These are phyloP conservation scores for Paramormyrops kingsleyae DNA, from an alignment of 2,113 vertebrate species.

Conservation along the genomic window DNA sequence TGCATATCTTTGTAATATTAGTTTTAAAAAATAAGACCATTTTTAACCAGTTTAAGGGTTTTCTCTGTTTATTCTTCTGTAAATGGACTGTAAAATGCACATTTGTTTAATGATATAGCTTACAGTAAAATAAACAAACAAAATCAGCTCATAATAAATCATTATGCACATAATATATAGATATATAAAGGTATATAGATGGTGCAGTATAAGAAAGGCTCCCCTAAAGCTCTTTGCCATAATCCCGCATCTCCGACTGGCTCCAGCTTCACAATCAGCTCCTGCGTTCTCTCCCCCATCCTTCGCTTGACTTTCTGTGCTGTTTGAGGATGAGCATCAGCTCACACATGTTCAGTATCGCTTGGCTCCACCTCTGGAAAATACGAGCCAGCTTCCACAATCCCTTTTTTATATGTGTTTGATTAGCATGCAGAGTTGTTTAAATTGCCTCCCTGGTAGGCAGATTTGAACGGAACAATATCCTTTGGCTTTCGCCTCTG, in stretches of 20 bases:
- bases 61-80: not conserved
- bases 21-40: not conserved
- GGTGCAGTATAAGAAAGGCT: not conserved
- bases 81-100: not conserved
- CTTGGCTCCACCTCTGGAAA: not conserved
- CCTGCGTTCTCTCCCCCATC: not conserved
- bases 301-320: not conserved
- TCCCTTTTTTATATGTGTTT: not conserved
- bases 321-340: not conserved
- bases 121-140: not conserved
- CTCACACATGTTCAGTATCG: not conserved
- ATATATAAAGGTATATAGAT: not conserved
- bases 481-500: not conserved
- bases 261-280: not conserved
- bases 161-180: not conserved
- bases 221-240: not conserved
- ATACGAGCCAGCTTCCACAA: not conserved
- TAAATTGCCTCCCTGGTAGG: conserved; percentile 1
- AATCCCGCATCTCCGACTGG: not conserved
- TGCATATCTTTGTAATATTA: not conserved
- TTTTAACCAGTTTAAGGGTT: not conserved
- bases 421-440: conserved; percentile 12
- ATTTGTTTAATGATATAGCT: not conserved
- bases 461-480: not conserved
- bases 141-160: not conserved